Percentiles rank a stretch among this genome's conserved stretches.
Conservation (phyloP, 2,888 invertebrate genomes). For the Drosophila birchii region DNA sequence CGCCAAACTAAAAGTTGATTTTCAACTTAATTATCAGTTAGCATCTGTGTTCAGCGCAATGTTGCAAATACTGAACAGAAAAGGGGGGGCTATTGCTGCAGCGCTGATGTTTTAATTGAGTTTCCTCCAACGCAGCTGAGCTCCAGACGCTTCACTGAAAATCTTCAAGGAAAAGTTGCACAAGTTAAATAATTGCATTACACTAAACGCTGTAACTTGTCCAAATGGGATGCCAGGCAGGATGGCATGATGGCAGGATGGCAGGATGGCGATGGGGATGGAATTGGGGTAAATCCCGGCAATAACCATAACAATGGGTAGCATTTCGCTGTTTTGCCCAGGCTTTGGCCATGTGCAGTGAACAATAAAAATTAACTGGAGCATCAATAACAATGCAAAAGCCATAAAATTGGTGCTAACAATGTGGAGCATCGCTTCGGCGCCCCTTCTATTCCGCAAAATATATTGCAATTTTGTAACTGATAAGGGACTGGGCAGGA, state of each 20-base stretch:
- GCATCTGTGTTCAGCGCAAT: constrained; percentile 69
- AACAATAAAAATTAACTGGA: constrained; percentile 71
- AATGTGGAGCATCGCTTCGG: constrained; percentile 57
- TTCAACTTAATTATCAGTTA: constrained; percentile 78
- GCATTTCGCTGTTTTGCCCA: constrained; percentile 13
- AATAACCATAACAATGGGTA: constrained; percentile 41
- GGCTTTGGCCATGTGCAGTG: constrained; percentile 46
- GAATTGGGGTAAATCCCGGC: constrained; percentile 29
- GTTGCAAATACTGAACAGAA: constrained; percentile 37
- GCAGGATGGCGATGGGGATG: not conserved
- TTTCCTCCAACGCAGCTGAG: constrained; percentile 74
- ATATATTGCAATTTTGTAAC: constrained; percentile 62
- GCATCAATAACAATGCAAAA: constrained; percentile 71
- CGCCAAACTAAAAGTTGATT: constrained; percentile 59
- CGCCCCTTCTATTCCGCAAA: constrained; percentile 28
- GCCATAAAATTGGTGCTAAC: constrained; percentile 75
- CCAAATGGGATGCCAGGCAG: constrained; percentile 13
- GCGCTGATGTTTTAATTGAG: constrained; percentile 77
- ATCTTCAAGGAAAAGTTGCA: constrained; percentile 49
- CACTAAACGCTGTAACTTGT: constrained; percentile 58
- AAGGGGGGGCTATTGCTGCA: constrained; percentile 49
- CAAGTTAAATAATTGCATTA: constrained; percentile 78
- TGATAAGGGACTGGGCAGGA: constrained; percentile 27
- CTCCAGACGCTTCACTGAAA: constrained; percentile 22
- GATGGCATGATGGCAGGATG: not conserved